phyloP scores from a whole-genome alignment of 1,140 invertebrate genomes.

The Drosophila lini region DNA sequence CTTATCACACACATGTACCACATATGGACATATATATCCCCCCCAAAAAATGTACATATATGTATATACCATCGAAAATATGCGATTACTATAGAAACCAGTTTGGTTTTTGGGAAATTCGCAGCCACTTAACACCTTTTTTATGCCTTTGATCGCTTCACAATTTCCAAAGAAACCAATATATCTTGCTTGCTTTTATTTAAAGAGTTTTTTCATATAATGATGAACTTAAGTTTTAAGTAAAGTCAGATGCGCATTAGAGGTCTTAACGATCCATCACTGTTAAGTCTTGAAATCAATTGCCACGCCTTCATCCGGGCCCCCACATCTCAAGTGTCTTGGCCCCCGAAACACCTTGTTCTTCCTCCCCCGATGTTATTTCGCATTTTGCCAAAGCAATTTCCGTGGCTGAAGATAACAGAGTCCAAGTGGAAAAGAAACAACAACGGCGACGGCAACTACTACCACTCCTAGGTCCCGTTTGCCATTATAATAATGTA shows the following conservation, averaged over 20 bases:
- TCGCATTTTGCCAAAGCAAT: constrained; percentile 33
- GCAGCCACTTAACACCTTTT: constrained; percentile 10
- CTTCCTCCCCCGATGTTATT: background rate
- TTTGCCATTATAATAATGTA: constrained; percentile 36
- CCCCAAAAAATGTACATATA: background rate
- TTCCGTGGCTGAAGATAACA: constrained; percentile 46
- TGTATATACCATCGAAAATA: background rate
- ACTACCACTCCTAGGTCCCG: constrained; percentile 37
- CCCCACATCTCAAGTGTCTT: constrained; percentile 29
- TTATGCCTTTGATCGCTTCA: background rate
- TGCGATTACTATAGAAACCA: background rate
- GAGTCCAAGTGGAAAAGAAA: constrained; percentile 16
- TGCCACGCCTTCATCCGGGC: constrained; percentile 19
- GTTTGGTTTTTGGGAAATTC: constrained; percentile 6
- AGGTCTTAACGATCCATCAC: background rate
- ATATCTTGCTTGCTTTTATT: background rate
- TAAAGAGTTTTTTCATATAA: background rate
- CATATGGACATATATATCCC: background rate
- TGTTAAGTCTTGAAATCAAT: background rate
- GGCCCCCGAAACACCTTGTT: constrained; percentile 4
- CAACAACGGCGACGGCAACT: constrained; percentile 5
- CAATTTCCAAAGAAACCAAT: constrained; percentile 2
- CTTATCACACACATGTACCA: constrained; percentile 8
- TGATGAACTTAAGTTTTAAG: background rate
- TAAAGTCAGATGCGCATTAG: background rate